These are phyloP conservation scores for Tiphia femorata DNA, from an alignment of 2,888 invertebrate genomes.

Conservation along the genomic window DNA sequence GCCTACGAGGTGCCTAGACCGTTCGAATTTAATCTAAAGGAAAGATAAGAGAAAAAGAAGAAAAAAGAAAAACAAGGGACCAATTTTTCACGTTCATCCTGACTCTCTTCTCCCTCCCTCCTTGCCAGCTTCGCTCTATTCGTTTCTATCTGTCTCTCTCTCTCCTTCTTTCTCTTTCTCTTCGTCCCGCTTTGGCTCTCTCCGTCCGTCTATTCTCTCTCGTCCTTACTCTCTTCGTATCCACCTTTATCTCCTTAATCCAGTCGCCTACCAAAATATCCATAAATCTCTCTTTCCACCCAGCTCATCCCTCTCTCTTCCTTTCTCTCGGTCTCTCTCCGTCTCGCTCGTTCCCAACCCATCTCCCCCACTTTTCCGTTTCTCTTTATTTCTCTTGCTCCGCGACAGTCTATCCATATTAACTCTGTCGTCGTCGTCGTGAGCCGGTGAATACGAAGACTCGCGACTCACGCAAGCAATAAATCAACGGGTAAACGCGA, in stretches of 20 bases:
- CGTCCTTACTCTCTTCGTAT: not conserved
- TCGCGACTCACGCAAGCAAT: conserved; percentile 52
- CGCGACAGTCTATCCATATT: conserved; percentile 41
- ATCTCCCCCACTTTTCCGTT: conserved; percentile 1
- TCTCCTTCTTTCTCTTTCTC: conserved; percentile 12
- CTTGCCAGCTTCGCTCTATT: conserved; percentile 11
- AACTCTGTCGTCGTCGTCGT: conserved; percentile 41
- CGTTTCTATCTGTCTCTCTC: conserved; percentile 14
- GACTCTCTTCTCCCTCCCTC: not conserved
- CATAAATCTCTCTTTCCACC: conserved; percentile 6
- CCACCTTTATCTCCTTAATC: not conserved
- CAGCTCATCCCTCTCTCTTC: not conserved
- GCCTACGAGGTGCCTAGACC: conserved; percentile 9
- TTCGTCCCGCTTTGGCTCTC: conserved; percentile 1
- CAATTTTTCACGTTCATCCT: conserved; percentile 55
- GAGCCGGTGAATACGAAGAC: conserved; percentile 36
- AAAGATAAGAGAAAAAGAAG: conserved; percentile 37
- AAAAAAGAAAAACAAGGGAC: conserved; percentile 56
- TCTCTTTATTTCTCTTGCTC: conserved; percentile 23
- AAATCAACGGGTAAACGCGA: conserved; percentile 43
- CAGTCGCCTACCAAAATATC: not conserved
- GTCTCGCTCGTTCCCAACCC: conserved; percentile 35
- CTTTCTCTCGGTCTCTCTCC: conserved; percentile 10
- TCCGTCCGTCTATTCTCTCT: conserved; percentile 6
- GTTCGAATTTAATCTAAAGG: conserved; percentile 39